phyloP scores from a whole-genome alignment of 92 coral and sea anemone species.

The Phenganax stokvisi region DNA sequence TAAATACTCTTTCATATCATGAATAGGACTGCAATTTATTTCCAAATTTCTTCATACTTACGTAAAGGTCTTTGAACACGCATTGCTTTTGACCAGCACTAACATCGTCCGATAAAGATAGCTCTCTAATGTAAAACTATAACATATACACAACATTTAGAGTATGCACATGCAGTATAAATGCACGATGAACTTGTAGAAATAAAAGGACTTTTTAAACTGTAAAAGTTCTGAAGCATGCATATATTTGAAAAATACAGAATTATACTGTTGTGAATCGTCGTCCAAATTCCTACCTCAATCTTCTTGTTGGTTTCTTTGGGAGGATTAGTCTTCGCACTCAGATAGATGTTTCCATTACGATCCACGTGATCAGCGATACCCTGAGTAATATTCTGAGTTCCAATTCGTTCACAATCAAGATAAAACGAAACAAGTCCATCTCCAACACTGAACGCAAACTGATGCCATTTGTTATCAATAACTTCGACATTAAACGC shows the following conservation, averaged over 20 bases:
- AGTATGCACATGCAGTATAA: background rate
- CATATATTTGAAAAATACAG: too few relatives aligned
- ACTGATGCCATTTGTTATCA: slow-evolving; percentile 68
- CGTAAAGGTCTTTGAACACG: slow-evolving; percentile 15
- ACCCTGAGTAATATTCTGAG: slow-evolving; percentile 31
- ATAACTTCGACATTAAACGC: slow-evolving; percentile 65
- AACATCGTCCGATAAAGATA: slow-evolving; percentile 16
- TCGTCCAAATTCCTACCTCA: slow-evolving; percentile 11
- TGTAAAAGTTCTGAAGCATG: too few relatives aligned
- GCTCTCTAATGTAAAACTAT: slow-evolving; percentile 32
- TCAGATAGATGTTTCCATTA: slow-evolving; percentile 10
- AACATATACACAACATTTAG: background rate
- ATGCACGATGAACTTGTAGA: background rate
- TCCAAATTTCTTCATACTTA: background rate
- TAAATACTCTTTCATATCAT: too few relatives aligned
- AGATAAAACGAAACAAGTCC: slow-evolving; percentile 60
- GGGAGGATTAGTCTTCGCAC: slow-evolving; percentile 9
- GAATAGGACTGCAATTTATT: too few relatives aligned
- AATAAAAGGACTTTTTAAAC: background rate
- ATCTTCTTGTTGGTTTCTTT: background rate
- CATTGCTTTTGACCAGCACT: slow-evolving; percentile 34
- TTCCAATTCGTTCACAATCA: slow-evolving; percentile 74
- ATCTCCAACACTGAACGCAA: slow-evolving; percentile 65
- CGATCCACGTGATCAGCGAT: background rate
- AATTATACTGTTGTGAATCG: too few relatives aligned